Conservation (phyloP, 1,140 invertebrate genomes). For the Parasteatoda tepidariorum region DNA sequence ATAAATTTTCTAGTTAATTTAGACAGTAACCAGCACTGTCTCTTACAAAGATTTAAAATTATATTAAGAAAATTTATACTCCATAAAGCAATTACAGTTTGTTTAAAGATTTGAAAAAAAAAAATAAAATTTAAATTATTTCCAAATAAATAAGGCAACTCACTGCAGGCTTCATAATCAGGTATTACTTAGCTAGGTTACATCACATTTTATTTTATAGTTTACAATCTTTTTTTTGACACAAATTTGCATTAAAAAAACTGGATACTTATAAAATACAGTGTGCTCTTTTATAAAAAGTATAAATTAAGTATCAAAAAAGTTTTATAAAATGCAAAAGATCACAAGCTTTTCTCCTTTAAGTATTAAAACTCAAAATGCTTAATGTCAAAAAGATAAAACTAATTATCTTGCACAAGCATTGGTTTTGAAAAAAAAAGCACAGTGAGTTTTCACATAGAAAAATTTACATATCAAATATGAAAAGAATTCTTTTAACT, state of each 20-base stretch:
- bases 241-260: constrained; percentile 37
- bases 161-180: neutral
- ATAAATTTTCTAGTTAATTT: no score
- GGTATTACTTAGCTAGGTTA: neutral
- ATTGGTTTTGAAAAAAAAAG: constrained; percentile 47
- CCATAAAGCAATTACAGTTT: no score
- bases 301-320: constrained; percentile 51
- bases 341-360: constrained; percentile 34
- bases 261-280: constrained; percentile 44
- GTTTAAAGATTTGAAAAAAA: no score
- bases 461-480: constrained; percentile 8
- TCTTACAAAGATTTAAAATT: neutral
- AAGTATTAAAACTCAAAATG: constrained; percentile 34
- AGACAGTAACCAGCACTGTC: constrained; percentile 45
- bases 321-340: constrained; percentile 39
- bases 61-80: no score
- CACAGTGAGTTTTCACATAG: constrained; percentile 17
- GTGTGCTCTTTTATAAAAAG: constrained; percentile 54
- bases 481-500: neutral
- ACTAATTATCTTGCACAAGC: constrained; percentile 56
- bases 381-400: constrained; percentile 58
- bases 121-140: neutral
- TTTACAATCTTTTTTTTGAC: neutral
- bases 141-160: neutral
- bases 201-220: neutral